Evolutionary conservation across 1,140 invertebrate genomes (phyloP).

Genomic region (Telenomus remus): DNA sequence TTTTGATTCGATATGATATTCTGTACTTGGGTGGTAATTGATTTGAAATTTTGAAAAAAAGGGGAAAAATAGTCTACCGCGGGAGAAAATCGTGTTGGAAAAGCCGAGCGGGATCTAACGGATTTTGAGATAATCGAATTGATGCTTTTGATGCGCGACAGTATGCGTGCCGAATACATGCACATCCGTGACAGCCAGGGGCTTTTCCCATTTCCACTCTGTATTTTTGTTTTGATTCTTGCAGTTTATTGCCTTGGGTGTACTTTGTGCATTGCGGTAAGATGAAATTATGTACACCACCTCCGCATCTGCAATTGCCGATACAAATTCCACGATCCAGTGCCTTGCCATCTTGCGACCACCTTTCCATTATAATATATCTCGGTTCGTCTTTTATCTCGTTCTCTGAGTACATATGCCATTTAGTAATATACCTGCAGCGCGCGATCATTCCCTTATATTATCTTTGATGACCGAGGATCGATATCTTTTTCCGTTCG

Average conservation of each 20-base stretch:
- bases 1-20: too few species aligned
- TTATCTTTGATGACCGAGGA: slow-evolving; percentile 65
- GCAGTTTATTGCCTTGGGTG: slow-evolving; percentile 44
- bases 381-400: slow-evolving; percentile 37
- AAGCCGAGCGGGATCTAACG: slow-evolving; percentile 64
- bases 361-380: slow-evolving; percentile 42
- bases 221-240: slow-evolving; percentile 54
- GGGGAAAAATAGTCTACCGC: too few species aligned
- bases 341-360: slow-evolving; percentile 62
- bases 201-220: slow-evolving; percentile 62
- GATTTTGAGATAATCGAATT: slow-evolving; percentile 35
- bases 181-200: slow-evolving; percentile 61
- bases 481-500: slow-evolving; percentile 60
- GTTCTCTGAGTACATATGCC: slow-evolving; percentile 58
- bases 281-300: slow-evolving; percentile 60
- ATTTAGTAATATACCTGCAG: slow-evolving; percentile 67
- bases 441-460: slow-evolving; percentile 63
- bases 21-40: too few species aligned
- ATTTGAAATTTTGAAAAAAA: too few species aligned
- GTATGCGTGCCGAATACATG: slow-evolving; percentile 60
- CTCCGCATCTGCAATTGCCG: slow-evolving; percentile 65
- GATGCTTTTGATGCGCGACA: slow-evolving; percentile 50
- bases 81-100: slow-evolving; percentile 37
- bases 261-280: slow-evolving; percentile 42
- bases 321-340: slow-evolving; percentile 71